Base-by-base conservation (phyloP, 2,888 invertebrate species). In the Melanophora roralis region DNA sequence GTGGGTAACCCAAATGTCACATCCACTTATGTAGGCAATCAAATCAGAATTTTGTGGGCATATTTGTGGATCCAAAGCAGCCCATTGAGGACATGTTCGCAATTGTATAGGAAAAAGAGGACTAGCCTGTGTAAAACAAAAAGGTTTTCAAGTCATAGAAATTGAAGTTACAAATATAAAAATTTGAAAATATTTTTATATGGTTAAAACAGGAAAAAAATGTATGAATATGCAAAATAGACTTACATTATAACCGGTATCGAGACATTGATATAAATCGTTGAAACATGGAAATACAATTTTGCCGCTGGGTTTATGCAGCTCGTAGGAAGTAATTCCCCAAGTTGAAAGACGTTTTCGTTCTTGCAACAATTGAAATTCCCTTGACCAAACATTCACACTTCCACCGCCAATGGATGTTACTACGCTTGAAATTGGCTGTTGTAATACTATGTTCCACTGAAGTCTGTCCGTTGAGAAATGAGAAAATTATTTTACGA, bases 311-410 rank as follows among this genome's bases (percentile, higher is more conserved):
- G 92, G 92, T 36, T 93, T 92, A 85, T 97, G 96, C 64, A 97
- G 91, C 89, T 98, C 97, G 86, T 98, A 98, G 0, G 96, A 96
- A 0, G 97, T 97, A 72, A 98, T 98, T 21, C 98, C 97, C 94
- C 96, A 97, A 0, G 96, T 95, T 0, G 97, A 95, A 47, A 97
- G 92, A 68, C 98, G 92, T 90, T 98, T 97, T 27, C 98, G 91
- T 89, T 98, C 98, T 92, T 97, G 94, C 78, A 97, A 91, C 64
- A 98, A 89, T 88, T 97, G 97, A 88, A 98, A 97, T 88, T 98
- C 98, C 38, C 95, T 92, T 0, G 96, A 96, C 92, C 94, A 93
- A 45, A 91, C 90, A 85, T 90, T 91, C 6, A 88, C 88, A n/a
- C 91, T 87, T 14, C 84, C 73, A 5, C 81, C 82, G 21, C 81